A percentile compares a stretch with the other conserved stretches of the same genome.
phyloP scores from a whole-genome alignment of 1,140 invertebrate species.

The Neoseiulus cucumeris region DNA sequence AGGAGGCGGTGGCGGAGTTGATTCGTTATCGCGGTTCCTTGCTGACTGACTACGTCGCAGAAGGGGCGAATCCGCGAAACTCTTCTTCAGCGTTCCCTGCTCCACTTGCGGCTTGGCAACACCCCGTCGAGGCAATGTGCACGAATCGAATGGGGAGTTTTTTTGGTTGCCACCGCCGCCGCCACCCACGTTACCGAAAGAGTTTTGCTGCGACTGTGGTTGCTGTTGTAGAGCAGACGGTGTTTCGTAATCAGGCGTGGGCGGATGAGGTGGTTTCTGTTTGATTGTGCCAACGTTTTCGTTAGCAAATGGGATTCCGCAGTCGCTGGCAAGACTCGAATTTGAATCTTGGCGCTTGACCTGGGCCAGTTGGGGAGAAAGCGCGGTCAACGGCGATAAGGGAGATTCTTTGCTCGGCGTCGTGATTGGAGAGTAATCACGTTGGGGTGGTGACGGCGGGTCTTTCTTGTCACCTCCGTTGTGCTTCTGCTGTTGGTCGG shows the following conservation, averaged over 20 bases:
- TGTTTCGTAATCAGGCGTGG: constrained; percentile 4
- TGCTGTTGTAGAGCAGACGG: constrained; percentile 12
- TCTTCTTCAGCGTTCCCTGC: not conserved
- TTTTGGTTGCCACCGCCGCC: not conserved
- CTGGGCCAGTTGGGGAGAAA: constrained; percentile 13
- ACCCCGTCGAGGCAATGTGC: not conserved
- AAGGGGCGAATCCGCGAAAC: constrained; percentile 1
- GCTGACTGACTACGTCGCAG: constrained; percentile 3
- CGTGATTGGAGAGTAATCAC: not conserved
- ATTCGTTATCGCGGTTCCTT: not conserved
- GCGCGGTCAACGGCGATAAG: constrained; percentile 31
- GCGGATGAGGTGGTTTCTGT: constrained; percentile 33
- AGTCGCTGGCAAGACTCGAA: constrained; percentile 30
- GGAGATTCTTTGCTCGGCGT: not conserved
- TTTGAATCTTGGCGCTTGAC: constrained; percentile 47
- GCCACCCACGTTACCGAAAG: not conserved
- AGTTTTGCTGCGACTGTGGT: constrained; percentile 14
- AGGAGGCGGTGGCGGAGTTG: not conserved
- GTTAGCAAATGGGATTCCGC: constrained; percentile 74
- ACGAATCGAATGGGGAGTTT: not conserved
- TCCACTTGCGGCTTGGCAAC: not conserved
- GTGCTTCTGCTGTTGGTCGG: not conserved
- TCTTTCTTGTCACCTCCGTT: constrained; percentile 12
- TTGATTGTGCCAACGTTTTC: constrained; percentile 96
- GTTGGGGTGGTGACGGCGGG: constrained; percentile 9